Percentiles rank a stretch among this genome's conserved stretches.
phyloP scores from a whole-genome alignment of 1,140 invertebrate species.

The Lineus longissimus region DNA sequence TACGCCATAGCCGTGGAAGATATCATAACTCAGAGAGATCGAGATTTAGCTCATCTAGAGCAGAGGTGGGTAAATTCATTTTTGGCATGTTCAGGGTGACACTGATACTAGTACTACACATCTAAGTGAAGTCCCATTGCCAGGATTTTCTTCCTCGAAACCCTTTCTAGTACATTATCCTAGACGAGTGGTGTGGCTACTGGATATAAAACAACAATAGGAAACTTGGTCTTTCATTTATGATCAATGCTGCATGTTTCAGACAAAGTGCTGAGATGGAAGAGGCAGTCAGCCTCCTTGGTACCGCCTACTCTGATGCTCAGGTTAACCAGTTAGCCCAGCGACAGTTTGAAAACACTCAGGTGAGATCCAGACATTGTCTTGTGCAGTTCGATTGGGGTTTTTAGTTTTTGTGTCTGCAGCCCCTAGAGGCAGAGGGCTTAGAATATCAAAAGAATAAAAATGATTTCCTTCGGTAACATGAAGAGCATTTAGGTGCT shows the following conservation, averaged over 20 bases:
- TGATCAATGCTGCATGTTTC: neutral
- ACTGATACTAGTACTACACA: too few species aligned
- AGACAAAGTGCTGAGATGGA: conserved; percentile 78
- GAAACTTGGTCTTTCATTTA: too few species aligned
- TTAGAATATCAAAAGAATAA: too few species aligned
- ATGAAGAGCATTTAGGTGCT: too few species aligned
- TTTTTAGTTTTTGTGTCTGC: neutral
- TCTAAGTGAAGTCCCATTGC: too few species aligned
- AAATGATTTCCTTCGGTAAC: too few species aligned
- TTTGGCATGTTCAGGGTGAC: too few species aligned
- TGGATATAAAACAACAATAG: too few species aligned
- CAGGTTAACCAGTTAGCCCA: conserved; percentile 73
- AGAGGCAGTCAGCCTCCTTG: conserved; percentile 64
- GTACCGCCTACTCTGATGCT: conserved; percentile 65
- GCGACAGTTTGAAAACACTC: conserved; percentile 74
- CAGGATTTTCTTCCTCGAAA: too few species aligned
- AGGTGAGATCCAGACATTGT: conserved; percentile 36
- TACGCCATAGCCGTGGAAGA: conserved; percentile 70
- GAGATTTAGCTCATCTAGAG: conserved; percentile 64
- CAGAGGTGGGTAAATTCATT: conserved; percentile 58
- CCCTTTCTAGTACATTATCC: too few species aligned
- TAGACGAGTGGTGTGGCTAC: too few species aligned
- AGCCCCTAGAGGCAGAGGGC: neutral
- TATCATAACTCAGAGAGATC: conserved; percentile 64
- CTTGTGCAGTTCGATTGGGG: neutral